A percentile compares a stretch with the other conserved stretches of the same genome.
phyloP scores from a whole-genome alignment of 2,113 vertebrate species.

The Arizona elegans region DNA sequence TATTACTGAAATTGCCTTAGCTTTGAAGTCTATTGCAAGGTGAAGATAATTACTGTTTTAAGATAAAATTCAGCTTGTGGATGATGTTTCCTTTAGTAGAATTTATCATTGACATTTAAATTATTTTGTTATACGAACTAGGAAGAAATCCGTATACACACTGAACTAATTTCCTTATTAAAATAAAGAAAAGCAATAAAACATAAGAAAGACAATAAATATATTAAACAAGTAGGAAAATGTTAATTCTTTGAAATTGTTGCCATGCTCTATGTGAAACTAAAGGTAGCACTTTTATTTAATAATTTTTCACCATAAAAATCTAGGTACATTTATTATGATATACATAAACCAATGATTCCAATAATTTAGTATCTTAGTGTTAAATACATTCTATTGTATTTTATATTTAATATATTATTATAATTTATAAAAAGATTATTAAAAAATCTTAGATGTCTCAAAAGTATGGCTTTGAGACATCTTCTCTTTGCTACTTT shows the following conservation, averaged over 20 bases:
- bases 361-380: constrained; percentile 56
- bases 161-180: constrained; percentile 23
- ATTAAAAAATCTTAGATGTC: constrained; percentile 54
- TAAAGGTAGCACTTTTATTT: neutral
- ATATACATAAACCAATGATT: constrained; percentile 38
- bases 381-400: constrained; percentile 47
- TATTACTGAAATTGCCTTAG: constrained; percentile 14
- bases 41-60: constrained; percentile 40
- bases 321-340: constrained; percentile 51
- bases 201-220: constrained; percentile 9
- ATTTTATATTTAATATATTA: constrained; percentile 53
- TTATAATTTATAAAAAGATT: neutral
- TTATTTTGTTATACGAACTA: constrained; percentile 44
- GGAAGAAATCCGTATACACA: neutral
- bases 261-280: constrained; percentile 56
- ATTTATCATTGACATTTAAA: constrained; percentile 41
- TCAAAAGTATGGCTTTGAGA: constrained; percentile 59
- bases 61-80: constrained; percentile 31
- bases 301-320: constrained; percentile 60
- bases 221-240: constrained; percentile 63
- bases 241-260: constrained; percentile 54
- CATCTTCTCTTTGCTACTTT: constrained; percentile 46
- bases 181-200: constrained; percentile 11
- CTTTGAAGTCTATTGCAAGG: constrained; percentile 15
- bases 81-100: constrained; percentile 27